Conservation (phyloP, 2,113 vertebrate genomes). For the Danionella cerebrum region DNA sequence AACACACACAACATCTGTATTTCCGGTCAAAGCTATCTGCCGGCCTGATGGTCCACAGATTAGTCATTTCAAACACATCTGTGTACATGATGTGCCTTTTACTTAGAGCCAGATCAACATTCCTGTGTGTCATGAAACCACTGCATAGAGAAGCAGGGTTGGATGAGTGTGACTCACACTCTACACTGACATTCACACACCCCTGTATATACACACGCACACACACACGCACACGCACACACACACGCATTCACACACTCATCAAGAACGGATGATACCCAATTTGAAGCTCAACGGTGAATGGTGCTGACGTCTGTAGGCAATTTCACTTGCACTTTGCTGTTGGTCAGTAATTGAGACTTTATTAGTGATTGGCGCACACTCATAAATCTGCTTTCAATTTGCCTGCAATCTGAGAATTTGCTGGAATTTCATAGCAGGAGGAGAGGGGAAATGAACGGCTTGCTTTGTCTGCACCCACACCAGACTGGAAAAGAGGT, state of each 20-base stretch:
- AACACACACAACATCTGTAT: slow-evolving; percentile 19
- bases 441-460: slow-evolving; percentile 51
- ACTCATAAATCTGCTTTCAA: slow-evolving; percentile 74
- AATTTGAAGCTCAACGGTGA: neutral
- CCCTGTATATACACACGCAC: slow-evolving; percentile 40
- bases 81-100: slow-evolving; percentile 56
- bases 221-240: slow-evolving; percentile 12
- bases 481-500: neutral
- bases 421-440: slow-evolving; percentile 64
- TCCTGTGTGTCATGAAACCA: slow-evolving; percentile 58
- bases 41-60: slow-evolving; percentile 24
- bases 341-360: slow-evolving; percentile 66
- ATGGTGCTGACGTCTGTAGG: neutral
- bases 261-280: no score
- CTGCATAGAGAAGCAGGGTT: slow-evolving; percentile 42
- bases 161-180: slow-evolving; percentile 37
- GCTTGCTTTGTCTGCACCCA: slow-evolving; percentile 63
- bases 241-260: no score
- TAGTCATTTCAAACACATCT: slow-evolving; percentile 58
- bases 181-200: neutral
- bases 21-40: slow-evolving; percentile 21
- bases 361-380: slow-evolving; percentile 64
- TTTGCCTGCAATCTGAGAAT: slow-evolving; percentile 76
- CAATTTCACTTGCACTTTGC: slow-evolving; percentile 52
- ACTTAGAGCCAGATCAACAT: slow-evolving; percentile 65